These are phyloP conservation scores for Myiagra hebetior DNA, from an alignment of 2,113 vertebrate species.

Conservation along the genomic window DNA sequence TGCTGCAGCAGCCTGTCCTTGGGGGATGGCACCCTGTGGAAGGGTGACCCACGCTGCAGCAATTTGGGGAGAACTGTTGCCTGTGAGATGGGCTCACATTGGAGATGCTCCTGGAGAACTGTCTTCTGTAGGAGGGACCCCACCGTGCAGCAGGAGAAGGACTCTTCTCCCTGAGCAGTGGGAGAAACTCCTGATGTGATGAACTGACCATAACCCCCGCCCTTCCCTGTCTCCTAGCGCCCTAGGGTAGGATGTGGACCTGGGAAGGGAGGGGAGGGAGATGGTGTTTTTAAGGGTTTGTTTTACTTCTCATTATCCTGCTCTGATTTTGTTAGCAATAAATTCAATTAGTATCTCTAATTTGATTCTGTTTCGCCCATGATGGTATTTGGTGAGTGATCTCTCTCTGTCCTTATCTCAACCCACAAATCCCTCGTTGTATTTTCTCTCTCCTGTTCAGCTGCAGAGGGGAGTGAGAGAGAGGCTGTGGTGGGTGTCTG, in stretches of 20 bases:
- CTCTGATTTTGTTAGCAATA: neutral
- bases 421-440: fast-evolving
- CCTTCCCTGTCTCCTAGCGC: too few relatives aligned
- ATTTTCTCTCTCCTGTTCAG: neutral
- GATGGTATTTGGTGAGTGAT: neutral
- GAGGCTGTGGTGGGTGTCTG: neutral
- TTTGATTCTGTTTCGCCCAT: neutral
- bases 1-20: neutral
- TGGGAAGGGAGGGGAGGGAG: neutral
- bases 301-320: neutral
- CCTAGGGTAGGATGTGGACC: neutral
- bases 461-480: neutral
- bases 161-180: fast-evolving
- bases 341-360: neutral
- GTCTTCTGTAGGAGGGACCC: neutral
- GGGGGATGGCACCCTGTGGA: neutral
- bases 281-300: neutral
- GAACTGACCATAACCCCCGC: neutral
- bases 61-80: fast-evolving
- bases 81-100: fast-evolving
- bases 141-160: fast-evolving
- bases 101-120: neutral
- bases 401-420: neutral
- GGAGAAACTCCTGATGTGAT: neutral
- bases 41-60: neutral